Percentiles rank a stretch among this genome's conserved stretches.
Evolutionary conservation across 2,888 invertebrate genomes (phyloP).

Genomic region (Cryptophagus acutangulus): DNA sequence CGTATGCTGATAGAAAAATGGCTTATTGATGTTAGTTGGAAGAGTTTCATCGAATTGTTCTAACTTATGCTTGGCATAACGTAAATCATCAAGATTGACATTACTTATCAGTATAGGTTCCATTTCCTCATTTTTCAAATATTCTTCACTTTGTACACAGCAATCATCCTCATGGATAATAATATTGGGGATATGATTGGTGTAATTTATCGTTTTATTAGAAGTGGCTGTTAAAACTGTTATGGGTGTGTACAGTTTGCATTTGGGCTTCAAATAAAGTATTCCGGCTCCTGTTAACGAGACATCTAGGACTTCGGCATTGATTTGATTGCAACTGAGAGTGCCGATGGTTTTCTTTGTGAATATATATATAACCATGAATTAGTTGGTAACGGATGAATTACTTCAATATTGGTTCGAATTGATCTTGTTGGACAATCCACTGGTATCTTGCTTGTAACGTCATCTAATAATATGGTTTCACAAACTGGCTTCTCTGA

Average conservation of each 20-base stretch:
- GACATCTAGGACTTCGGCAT: constrained; percentile 3
- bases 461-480: neutral
- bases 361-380: constrained; percentile 9
- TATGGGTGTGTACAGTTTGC: constrained; percentile 11
- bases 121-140: constrained; percentile 2
- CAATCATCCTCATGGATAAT: constrained; percentile 11
- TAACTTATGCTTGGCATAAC: constrained; percentile 12
- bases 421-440: constrained; percentile 1
- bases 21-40: constrained; percentile 10
- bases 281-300: constrained; percentile 7
- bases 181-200: constrained; percentile 10
- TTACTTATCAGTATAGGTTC: constrained; percentile 4
- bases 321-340: constrained; percentile 8
- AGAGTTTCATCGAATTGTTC: constrained; percentile 13
- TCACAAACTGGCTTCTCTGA: constrained; percentile 14
- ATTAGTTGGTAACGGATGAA: constrained; percentile 9
- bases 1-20: constrained; percentile 11
- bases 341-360: constrained; percentile 11
- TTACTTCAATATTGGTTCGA: neutral
- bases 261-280: constrained; percentile 7
- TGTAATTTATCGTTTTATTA: constrained; percentile 10
- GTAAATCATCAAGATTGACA: constrained; percentile 10
- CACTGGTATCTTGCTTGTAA: neutral
- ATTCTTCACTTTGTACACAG: constrained; percentile 4
- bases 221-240: constrained; percentile 6